Conservation (phyloP, 2,888 invertebrate genomes). For the Oligia strigilis region DNA sequence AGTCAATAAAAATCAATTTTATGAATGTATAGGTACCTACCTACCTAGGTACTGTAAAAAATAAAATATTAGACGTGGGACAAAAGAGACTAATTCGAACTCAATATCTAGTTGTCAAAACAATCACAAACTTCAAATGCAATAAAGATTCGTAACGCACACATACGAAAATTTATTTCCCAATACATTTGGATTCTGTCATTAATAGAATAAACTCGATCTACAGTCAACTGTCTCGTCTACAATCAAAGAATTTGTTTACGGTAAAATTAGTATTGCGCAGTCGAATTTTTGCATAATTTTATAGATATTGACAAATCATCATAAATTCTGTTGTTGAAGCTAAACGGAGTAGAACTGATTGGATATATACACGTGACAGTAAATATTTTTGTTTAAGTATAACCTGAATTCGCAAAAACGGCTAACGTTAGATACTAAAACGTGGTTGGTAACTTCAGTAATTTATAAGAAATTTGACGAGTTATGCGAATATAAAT, state of each 20-base stretch:
- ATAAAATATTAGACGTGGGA: constrained; percentile 24
- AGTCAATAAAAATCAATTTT: constrained; percentile 16
- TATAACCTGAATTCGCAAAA: background rate
- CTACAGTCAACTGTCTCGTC: background rate
- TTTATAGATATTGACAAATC: constrained; percentile 46
- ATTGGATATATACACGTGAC: constrained; percentile 8
- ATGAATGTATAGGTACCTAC: constrained; percentile 11
- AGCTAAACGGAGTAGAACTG: constrained; percentile 21
- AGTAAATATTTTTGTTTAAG: constrained; percentile 2
- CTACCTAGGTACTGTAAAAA: background rate
- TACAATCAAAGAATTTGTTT: constrained; percentile 40
- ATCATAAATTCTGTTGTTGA: constrained; percentile 10
- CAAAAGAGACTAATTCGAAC: constrained; percentile 13
- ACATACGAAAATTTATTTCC: background rate
- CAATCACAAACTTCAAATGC: background rate
- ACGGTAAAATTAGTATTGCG: constrained; percentile 47
- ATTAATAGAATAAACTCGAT: background rate
- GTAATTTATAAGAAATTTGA: background rate
- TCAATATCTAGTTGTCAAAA: constrained; percentile 2
- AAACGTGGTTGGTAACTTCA: background rate
- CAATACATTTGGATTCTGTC: background rate
- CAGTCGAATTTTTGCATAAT: constrained; percentile 54
- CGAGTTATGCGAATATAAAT: too few relatives aligned
- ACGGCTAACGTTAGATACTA: background rate
- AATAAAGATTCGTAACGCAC: background rate